These are phyloP conservation scores for Polydesmus complanatus DNA, from an alignment of 2,888 invertebrate species.

Conservation along the genomic window DNA sequence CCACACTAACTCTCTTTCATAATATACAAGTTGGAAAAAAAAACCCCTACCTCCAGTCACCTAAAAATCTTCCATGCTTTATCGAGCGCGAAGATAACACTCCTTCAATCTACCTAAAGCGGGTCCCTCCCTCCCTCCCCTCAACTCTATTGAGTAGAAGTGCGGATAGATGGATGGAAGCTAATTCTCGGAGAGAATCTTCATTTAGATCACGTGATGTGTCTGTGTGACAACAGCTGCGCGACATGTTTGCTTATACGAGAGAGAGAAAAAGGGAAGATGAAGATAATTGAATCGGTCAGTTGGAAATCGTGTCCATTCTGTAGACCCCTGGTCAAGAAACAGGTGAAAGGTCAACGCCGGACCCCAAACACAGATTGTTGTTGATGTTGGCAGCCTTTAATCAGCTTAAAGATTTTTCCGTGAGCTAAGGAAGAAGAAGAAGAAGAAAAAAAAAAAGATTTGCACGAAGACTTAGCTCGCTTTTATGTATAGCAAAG, in stretches of 20 bases:
- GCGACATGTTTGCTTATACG: background rate
- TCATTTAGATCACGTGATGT: background rate
- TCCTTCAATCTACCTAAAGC: background rate
- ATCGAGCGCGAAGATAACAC: background rate
- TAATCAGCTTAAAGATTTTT: background rate
- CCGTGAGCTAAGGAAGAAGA: too few relatives aligned
- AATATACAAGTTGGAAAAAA: background rate
- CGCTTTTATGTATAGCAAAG: too few relatives aligned
- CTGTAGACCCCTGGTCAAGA: background rate
- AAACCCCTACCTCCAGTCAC: background rate
- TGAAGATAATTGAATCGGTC: background rate
- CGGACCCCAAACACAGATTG: too few relatives aligned
- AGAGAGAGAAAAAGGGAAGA: too few relatives aligned
- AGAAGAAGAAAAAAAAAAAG: too few relatives aligned
- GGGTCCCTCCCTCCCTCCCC: too few relatives aligned
- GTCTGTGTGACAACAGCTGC: background rate
- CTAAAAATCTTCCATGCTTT: background rate
- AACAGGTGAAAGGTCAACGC: background rate
- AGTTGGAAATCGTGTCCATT: background rate
- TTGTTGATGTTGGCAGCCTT: background rate
- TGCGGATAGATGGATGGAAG: too few relatives aligned
- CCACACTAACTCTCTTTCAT: too few relatives aligned
- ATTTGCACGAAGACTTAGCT: too few relatives aligned
- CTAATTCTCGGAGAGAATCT: too few relatives aligned
- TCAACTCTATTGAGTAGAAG: too few relatives aligned